Evolutionary conservation across 2,888 invertebrate species (phyloP).

Genomic region (Tenthredo mesomela): DNA sequence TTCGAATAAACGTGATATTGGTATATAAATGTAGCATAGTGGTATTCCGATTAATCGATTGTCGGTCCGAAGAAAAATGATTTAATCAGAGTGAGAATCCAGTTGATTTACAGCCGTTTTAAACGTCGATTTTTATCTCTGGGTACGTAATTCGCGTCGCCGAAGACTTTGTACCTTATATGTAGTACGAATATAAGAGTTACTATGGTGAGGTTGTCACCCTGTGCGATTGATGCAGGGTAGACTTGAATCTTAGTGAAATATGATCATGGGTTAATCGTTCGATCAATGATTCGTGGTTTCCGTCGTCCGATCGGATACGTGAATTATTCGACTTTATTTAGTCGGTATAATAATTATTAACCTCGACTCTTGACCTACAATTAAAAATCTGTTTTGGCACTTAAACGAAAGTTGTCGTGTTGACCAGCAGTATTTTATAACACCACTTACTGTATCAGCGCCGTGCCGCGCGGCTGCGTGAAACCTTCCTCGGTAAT

Average conservation of each 20-base stretch:
- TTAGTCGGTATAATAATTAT: conserved; percentile 42
- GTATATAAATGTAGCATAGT: background rate
- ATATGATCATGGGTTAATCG: conserved; percentile 17
- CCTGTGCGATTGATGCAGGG: background rate
- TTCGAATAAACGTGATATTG: background rate
- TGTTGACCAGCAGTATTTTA: conserved; percentile 61
- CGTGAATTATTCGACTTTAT: conserved; percentile 31
- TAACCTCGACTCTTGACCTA: conserved; percentile 43
- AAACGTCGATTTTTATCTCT: conserved; percentile 4
- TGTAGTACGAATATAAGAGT: background rate
- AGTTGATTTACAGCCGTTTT: conserved; percentile 29
- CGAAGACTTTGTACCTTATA: background rate
- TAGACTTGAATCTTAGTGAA: conserved; percentile 11
- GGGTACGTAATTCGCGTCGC: background rate
- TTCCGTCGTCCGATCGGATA: conserved; percentile 49
- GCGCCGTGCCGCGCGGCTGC: conserved; percentile 46
- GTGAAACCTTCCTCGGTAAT: conserved; percentile 45
- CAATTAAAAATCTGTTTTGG: conserved; percentile 53
- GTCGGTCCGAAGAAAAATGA: background rate
- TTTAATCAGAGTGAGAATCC: conserved; percentile 13
- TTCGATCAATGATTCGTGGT: conserved; percentile 29
- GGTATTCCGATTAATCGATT: conserved; percentile 13
- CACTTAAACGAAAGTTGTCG: conserved; percentile 58
- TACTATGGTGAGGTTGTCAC: conserved; percentile 32
- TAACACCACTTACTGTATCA: conserved; percentile 49